Base-by-base conservation (phyloP, 2,797 vertebrate genomes). In the Xiphorhynchus erythropygius region DNA sequence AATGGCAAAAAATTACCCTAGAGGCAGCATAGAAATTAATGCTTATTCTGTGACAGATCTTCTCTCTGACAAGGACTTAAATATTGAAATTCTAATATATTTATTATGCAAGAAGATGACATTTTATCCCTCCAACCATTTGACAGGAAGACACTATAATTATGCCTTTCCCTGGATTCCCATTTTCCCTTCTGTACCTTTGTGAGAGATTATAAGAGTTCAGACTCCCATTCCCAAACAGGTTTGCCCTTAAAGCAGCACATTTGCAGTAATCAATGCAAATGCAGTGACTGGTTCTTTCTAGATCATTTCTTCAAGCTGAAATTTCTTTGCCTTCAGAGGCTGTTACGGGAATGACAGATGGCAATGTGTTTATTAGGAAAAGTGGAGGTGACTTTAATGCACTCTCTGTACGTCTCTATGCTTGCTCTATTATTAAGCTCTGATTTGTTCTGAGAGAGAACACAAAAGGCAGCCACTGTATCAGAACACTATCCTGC, bases 381-480 rank as follows among this genome's bases (percentile, higher is more conserved):
- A 91, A 91, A 96, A 96, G 81, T 96, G 92, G 89, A 97, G 87
- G 87, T 95, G 94, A 96, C 91, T 97, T 94, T 93, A 97, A 94
- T 90, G 18, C 33, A 91, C 87, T 94, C 63, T 83, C 71, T 65
- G 39, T 91, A 84, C 44, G 62, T 83, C 55, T 90, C 91, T 57
- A 6, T 73, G 59, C 68, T 89, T 92, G 78, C 93, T 93, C 75
- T 94, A 8, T 85, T 96, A 96, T 96, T 96, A 89, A 89, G 64
- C 67, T 90, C 56, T 55, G 91, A 82, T 95, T 96, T 95, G 78
- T 93, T 95, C 89, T 90, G 62, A 82, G 46, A 73, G 35, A 52
- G 50, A 92, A 75, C 65, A 85, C 80, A 85, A 90, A 92, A 96
- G 78, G 68, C 89, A 95, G 80, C 28, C 71, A 82, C 37, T 89